Evolutionary conservation across 2,888 invertebrate species (phyloP).

Genomic region (Chrysina gloriosa): DNA sequence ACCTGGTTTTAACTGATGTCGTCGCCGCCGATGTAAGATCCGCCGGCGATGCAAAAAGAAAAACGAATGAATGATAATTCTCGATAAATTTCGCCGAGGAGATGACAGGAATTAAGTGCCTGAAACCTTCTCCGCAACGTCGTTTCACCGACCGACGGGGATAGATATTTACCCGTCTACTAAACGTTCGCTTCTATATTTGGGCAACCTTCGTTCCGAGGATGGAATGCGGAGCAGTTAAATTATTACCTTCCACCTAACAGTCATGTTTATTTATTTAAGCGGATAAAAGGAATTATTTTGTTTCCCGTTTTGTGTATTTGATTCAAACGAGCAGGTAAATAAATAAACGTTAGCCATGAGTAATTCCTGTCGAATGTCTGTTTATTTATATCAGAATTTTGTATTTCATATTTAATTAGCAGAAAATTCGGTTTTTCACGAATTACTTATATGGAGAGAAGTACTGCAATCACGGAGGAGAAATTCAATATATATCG

Average conservation of each 20-base stretch:
- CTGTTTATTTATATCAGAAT: not conserved
- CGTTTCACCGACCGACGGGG: too few relatives aligned
- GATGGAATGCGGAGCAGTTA: not conserved
- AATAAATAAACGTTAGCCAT: not conserved
- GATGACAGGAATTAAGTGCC: slow-evolving; percentile 21
- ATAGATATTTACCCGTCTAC: not conserved
- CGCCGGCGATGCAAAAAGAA: slow-evolving; percentile 7
- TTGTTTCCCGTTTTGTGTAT: slow-evolving; percentile 2
- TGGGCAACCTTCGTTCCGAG: not conserved
- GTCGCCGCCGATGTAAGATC: not conserved
- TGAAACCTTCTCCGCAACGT: not conserved
- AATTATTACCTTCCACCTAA: slow-evolving; percentile 5
- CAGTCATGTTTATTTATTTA: not conserved
- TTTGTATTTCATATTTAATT: too few relatives aligned
- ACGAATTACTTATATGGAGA: too few relatives aligned
- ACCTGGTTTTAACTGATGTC: slow-evolving; percentile 2
- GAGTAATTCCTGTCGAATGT: not conserved
- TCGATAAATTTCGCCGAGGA: slow-evolving; percentile 6
- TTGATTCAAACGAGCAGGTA: not conserved
- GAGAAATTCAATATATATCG: too few relatives aligned
- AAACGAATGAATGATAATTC: slow-evolving; percentile 28
- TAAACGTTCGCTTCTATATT: not conserved
- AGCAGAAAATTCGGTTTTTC: too few relatives aligned
- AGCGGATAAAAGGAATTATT: slow-evolving; percentile 4
- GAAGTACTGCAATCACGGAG: too few relatives aligned